Evolutionary conservation across 2,888 invertebrate species (phyloP), one percentile per base, ranked within the genome.

Genomic region (Drosophila infuscata): DNA sequence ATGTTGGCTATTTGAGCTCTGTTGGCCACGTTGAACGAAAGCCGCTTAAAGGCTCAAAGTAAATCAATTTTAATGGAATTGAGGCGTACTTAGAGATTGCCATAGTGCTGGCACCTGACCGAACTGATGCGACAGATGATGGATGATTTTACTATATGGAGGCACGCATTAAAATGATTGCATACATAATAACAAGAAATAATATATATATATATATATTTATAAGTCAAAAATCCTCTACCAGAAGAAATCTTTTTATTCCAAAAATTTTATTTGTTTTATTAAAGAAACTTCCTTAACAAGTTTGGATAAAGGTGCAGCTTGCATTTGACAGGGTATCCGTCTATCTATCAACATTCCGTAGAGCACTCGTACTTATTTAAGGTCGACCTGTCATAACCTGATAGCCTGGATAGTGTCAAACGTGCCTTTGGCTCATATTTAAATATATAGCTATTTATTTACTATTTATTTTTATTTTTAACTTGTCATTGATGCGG

Each of bases 1-100:
- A 11, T 15, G 49, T 11, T 49, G n/a, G 11, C 32, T 30, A 30
- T 17, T 1, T 25, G 36, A 7, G 36, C 25, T 25, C 25, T 25
- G 48, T 49, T 51, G n/a, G 51, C 51, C 7, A 29, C 9, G 29
- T 43, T 48, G 12, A 30, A 29, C 49, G 58, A 69, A 74, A 74
- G 74, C 74, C 61, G 74, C 74, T 74, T 74, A 74, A 74, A 69
- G 74, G 69, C 74, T 74, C 69, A 63, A 51, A 35, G 58, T 56
- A 51, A 74, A 74, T 74, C 74, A 74, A 74, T 74, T 74, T 60
- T 51, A 48, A 53, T 67, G 60, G 53, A 53, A 41, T 67, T 7
- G 60, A 58, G 15, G 20, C 52, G 59, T 61, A 73, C 73, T 73
- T 66, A 46, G 71, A 64, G 71, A 64, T 70, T 64, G 63, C 70